phyloP scores from a whole-genome alignment of 2,888 invertebrate genomes.

The Dicranocentrus wangi region DNA sequence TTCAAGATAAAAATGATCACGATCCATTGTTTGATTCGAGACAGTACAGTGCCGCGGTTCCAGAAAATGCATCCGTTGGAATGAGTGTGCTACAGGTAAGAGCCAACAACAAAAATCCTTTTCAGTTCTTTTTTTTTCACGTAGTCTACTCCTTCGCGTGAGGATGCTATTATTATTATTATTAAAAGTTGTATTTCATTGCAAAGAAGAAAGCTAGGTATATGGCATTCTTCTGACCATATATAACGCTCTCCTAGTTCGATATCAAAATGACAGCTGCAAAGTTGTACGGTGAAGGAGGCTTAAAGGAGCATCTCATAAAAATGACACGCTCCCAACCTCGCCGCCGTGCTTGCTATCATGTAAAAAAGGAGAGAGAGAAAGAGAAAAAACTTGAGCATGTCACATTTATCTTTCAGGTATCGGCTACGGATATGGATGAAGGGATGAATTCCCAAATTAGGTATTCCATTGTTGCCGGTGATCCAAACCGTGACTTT shows the following conservation, averaged over 20 bases:
- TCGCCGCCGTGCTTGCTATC: neutral
- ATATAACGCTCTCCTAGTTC: too few species aligned
- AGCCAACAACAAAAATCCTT: neutral
- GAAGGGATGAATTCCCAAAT: constrained; percentile 93
- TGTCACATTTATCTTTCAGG: constrained; percentile 76
- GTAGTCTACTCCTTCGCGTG: too few species aligned
- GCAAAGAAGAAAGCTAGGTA: too few species aligned
- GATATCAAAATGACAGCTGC: constrained; percentile 13
- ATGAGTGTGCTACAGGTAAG: constrained; percentile 88
- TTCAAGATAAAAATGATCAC: constrained; percentile 89
- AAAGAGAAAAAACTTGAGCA: constrained; percentile 19
- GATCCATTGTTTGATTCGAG: constrained; percentile 76
- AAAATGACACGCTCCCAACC: constrained; percentile 49
- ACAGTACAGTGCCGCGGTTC: constrained; percentile 91
- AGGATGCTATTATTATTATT: too few species aligned
- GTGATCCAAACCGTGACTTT: constrained; percentile 93
- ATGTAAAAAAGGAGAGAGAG: too few species aligned
- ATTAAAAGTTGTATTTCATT: too few species aligned
- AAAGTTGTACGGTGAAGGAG: neutral
- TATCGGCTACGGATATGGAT: constrained; percentile 91
- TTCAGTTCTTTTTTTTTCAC: too few species aligned
- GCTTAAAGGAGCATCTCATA: constrained; percentile 29
- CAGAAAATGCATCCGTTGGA: constrained; percentile 95
- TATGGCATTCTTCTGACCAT: too few species aligned
- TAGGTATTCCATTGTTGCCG: constrained; percentile 89